Conservation (phyloP, 2,797 vertebrate genomes). For the Nyctibius grandis region DNA sequence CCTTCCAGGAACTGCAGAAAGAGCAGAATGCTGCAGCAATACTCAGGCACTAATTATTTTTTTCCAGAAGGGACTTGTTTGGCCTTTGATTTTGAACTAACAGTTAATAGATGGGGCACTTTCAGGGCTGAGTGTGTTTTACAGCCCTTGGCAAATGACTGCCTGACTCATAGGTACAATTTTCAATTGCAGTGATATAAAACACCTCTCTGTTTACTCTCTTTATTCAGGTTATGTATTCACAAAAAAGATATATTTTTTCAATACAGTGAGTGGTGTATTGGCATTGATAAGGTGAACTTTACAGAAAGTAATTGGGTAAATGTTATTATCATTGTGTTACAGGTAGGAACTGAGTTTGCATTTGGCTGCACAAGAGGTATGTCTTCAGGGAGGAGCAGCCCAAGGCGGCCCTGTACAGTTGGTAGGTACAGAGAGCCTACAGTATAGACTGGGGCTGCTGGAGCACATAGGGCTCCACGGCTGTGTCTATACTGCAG, state of each 20-base stretch:
- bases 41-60: background rate
- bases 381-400: background rate
- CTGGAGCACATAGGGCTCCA: background rate
- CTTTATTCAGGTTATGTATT: background rate
- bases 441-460: background rate
- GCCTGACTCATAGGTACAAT: background rate
- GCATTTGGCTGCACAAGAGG: background rate
- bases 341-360: background rate
- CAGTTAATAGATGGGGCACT: background rate
- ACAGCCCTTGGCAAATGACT: background rate
- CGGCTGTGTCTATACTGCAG: background rate
- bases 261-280: background rate
- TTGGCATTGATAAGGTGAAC: background rate
- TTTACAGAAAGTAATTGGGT: background rate
- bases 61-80: background rate
- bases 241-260: background rate
- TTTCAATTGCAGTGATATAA: background rate
- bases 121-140: background rate
- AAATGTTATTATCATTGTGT: background rate
- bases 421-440: background rate
- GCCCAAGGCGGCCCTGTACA: background rate
- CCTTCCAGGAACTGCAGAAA: background rate
- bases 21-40: background rate
- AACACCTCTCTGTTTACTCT: background rate
- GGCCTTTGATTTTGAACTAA: background rate